phyloP scores from a whole-genome alignment of 2,113 vertebrate genomes.

The Heptranchias perlo region DNA sequence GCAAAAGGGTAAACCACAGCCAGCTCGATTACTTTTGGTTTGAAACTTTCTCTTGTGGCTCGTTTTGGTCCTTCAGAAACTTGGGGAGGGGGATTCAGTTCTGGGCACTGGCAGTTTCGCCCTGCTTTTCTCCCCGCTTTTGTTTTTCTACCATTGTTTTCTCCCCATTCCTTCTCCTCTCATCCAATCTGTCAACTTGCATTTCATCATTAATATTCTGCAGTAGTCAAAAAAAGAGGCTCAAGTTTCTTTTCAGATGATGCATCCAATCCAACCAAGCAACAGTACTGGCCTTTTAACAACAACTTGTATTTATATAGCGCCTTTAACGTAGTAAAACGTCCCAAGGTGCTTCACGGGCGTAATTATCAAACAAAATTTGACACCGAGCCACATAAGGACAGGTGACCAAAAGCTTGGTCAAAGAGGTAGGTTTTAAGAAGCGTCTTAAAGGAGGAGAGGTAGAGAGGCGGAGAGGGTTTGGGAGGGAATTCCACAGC shows the following conservation, averaged over 20 bases:
- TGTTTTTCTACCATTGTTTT: background rate
- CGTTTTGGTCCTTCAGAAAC: background rate
- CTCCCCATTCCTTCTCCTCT: background rate
- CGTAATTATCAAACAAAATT: background rate
- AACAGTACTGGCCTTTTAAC: background rate
- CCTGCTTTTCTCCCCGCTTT: background rate
- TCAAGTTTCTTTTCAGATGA: background rate
- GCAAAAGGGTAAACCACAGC: background rate
- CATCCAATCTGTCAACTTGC: background rate
- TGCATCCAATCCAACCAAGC: background rate
- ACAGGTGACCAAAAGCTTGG: background rate
- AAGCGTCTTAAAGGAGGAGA: background rate
- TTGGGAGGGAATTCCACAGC: background rate
- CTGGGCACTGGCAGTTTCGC: background rate
- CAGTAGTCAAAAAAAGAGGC: background rate
- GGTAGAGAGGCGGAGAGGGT: background rate
- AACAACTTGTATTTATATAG: background rate
- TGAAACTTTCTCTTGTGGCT: background rate
- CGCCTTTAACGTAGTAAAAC: background rate
- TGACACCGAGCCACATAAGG: background rate
- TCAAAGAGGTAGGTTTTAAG: background rate
- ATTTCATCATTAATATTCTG: background rate
- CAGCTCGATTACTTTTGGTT: background rate
- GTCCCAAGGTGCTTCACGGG: background rate
- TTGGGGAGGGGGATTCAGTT: background rate